Evolutionary conservation across 2,797 vertebrate genomes (phyloP).

Genomic region (Heliangelus exortis): DNA sequence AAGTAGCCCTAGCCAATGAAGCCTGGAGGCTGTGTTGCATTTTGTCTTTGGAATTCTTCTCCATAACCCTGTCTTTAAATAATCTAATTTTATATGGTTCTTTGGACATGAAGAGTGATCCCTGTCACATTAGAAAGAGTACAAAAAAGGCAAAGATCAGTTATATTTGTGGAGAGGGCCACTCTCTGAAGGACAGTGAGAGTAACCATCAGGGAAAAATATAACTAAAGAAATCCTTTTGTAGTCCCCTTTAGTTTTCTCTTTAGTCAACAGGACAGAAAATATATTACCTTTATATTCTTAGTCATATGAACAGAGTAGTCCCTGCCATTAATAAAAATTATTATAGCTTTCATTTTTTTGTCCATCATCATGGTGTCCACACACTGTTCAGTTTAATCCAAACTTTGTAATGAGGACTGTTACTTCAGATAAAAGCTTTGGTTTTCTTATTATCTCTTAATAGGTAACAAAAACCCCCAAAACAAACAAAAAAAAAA

Average conservation of each 20-base stretch:
- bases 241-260: background rate
- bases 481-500: fast-evolving
- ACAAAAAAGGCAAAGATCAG: background rate
- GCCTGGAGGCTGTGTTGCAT: background rate
- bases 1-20: background rate
- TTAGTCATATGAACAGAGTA: background rate
- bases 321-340: background rate
- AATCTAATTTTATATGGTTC: background rate
- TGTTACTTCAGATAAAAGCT: background rate
- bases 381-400: background rate
- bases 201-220: background rate
- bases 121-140: background rate
- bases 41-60: background rate
- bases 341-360: background rate
- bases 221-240: background rate
- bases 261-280: background rate
- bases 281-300: background rate
- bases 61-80: background rate
- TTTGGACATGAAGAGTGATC: conserved; percentile 2
- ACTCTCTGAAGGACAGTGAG: background rate
- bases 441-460: background rate
- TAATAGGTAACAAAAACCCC: background rate
- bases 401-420: background rate
- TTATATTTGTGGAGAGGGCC: background rate
- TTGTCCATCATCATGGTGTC: background rate